Percentiles rank a stretch among this genome's conserved stretches.
phyloP scores from a whole-genome alignment of 2,888 invertebrate species.

The Ptychoptera contaminata region DNA sequence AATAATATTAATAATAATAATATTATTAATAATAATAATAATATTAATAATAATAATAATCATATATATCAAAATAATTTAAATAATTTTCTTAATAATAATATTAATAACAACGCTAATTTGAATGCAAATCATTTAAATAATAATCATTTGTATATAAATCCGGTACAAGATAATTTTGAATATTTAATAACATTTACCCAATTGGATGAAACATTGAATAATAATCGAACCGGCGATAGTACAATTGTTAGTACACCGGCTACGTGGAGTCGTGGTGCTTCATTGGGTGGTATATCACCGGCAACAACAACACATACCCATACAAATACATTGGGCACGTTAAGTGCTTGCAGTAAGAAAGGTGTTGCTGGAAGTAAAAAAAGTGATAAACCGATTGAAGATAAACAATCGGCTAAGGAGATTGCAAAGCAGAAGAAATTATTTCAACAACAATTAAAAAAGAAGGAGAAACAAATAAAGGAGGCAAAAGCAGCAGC shows the following conservation, averaged over 20 bases:
- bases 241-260: too few relatives aligned
- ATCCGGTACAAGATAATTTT: conserved; percentile 11
- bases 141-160: conserved; percentile 13
- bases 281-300: too few relatives aligned
- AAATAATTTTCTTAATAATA: background rate
- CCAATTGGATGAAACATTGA: conserved; percentile 9
- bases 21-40: background rate
- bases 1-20: conserved; percentile 1
- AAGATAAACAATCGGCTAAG: too few relatives aligned
- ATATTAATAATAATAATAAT: conserved; percentile 2
- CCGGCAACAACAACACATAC: too few relatives aligned
- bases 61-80: background rate
- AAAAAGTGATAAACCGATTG: too few relatives aligned
- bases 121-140: conserved; percentile 10
- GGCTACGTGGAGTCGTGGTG: too few relatives aligned
- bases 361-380: too few relatives aligned
- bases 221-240: background rate
- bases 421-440: too few relatives aligned
- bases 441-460: background rate
- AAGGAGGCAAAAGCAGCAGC: conserved; percentile 2
- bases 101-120: conserved; percentile 1
- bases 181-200: conserved; percentile 4
- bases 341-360: too few relatives aligned
- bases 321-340: too few relatives aligned
- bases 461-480: conserved; percentile 1